Percentiles rank a stretch among this genome's conserved stretches.
Conservation (phyloP, 1,140 invertebrate genomes). For the Temnothorax nylanderi region DNA sequence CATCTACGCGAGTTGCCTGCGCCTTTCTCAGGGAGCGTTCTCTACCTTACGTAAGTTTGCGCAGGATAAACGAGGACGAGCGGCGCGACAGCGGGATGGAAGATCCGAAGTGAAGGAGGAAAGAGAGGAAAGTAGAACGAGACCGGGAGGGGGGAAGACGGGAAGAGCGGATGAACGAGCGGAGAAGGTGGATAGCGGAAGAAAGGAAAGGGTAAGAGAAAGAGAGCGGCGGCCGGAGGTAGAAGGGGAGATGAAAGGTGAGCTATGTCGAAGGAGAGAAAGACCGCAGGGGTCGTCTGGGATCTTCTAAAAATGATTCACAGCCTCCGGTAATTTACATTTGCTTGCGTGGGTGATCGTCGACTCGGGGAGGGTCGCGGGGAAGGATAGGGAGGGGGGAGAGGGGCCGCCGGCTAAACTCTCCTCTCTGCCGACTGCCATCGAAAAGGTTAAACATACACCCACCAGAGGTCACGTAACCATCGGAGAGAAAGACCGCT, state of each 20-base stretch:
- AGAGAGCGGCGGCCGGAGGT: not conserved
- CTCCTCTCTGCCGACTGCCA: conserved; percentile 76
- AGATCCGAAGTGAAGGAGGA: conserved; percentile 6
- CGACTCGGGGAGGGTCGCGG: conserved; percentile 54
- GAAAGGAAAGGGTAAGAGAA: conserved; percentile 32
- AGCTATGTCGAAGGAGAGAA: conserved; percentile 66
- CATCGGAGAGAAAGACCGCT: conserved; percentile 70
- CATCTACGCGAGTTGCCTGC: conserved; percentile 78
- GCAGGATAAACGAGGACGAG: conserved; percentile 45
- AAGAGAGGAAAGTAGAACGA: conserved; percentile 39
- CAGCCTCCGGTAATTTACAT: conserved; percentile 83
- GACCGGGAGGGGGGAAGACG: conserved; percentile 63
- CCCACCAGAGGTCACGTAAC: conserved; percentile 81
- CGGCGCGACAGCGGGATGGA: conserved; percentile 5
- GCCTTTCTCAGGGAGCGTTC: conserved; percentile 80
- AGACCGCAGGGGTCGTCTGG: conserved; percentile 72
- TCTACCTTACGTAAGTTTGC: conserved; percentile 65
- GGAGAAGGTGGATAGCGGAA: conserved; percentile 60
- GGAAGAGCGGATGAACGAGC: conserved; percentile 33
- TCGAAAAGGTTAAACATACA: conserved; percentile 85
- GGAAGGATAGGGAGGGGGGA: not conserved
- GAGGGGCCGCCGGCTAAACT: conserved; percentile 68
- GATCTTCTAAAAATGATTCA: conserved; percentile 84
- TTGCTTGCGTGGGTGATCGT: conserved; percentile 85
- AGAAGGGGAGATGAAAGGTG: conserved; percentile 37